Evolutionary conservation across 2,113 vertebrate genomes (phyloP), one percentile per base, ranked within the genome.

Genomic region (Coptodon rendalli): DNA sequence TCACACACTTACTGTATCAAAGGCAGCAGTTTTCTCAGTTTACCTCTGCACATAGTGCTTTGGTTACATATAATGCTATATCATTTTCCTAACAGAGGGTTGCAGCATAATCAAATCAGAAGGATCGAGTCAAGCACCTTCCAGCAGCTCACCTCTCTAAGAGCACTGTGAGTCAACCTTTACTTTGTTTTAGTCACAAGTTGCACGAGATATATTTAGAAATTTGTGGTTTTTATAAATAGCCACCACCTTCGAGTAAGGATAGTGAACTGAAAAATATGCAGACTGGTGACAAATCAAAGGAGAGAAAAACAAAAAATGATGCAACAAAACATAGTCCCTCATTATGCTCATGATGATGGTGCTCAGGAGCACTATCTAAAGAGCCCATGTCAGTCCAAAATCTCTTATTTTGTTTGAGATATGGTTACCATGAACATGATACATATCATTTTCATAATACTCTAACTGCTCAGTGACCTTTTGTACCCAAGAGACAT

Each of bases 61-160:
- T 38, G 7, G 22, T 10, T 13, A 38, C 9, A 40, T 71, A 6
- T 79, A 43, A 63, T 19, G 5, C 14, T 80, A 3, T 45, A 3
- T 82, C 2, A 48, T 82, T 90, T 89, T 92, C 94, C 92, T 82
- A 92, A 93, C 95, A 99, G 98, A 3, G 97, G 97, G 66, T 97
- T 99, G 76, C 98, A 98, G 92, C 97, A 99, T 94, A 99, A 99
- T 94, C 96, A 93, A 86, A 97, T 99, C 95, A 96, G 90, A 7
- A 96, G 97, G 93, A 97, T 99, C 7, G 90, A 97, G 93, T 97
- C 95, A 12, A 97, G 96, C 88, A 98, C 98, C 83, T 99, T 99
- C 79, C 92, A 97, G 92, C 97, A 98, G 95, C 97, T 99, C 63
- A 17, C 89, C 88, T 97, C 97, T 73, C 96, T 99, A 19, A 96